Base-by-base conservation (phyloP, 2,113 vertebrate species). In the Chloroceryle aenea region DNA sequence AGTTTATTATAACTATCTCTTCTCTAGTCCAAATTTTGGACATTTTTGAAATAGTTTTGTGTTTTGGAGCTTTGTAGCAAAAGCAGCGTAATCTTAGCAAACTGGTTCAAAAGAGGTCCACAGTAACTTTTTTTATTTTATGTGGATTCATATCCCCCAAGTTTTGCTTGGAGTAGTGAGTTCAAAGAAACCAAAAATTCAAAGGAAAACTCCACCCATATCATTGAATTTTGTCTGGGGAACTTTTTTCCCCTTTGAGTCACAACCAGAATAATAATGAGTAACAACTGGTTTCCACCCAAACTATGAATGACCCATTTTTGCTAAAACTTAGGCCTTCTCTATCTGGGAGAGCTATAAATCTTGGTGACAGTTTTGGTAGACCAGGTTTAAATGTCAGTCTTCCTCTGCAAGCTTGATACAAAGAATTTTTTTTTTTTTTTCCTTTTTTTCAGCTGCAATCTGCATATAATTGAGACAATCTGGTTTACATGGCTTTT, bases 201-300 rank as follows among this genome's bases (percentile, higher is more conserved):
- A 94, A 90, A 94, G 32, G 10, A 89, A 62, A 85, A 10, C 55
- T 90, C 87, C 93, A 96, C 93, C 94, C 94, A 76, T 53, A 89
- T 55, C 27, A 62, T 26, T 75, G 76, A 91, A 85, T 84, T 95
- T 92, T 95, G 56, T 93, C 77, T 95, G 53, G 25, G 55, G 43
- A 72, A 45, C 0, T 18, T 87, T 93, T 91, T 96, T 89, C 50
- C 14, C 36, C 15, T 85, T 82, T 91, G 59, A 95, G 77, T 94
- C 82, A 95, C 71, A 93, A 85, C 63, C 85, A 94, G 32, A 77
- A 69, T 79, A 89, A 79, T 94, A 95, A 93, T 87, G 67, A 97
- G 10, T 73, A 97, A 89, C 85, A 89, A 93, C 85, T 96, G 78
- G 50, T 95, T 93, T 91, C 75, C 59, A 83, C 63, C 59, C 91